Evolutionary conservation across 2,888 invertebrate genomes (phyloP).

Genomic region (Ormyrus pomaceus): DNA sequence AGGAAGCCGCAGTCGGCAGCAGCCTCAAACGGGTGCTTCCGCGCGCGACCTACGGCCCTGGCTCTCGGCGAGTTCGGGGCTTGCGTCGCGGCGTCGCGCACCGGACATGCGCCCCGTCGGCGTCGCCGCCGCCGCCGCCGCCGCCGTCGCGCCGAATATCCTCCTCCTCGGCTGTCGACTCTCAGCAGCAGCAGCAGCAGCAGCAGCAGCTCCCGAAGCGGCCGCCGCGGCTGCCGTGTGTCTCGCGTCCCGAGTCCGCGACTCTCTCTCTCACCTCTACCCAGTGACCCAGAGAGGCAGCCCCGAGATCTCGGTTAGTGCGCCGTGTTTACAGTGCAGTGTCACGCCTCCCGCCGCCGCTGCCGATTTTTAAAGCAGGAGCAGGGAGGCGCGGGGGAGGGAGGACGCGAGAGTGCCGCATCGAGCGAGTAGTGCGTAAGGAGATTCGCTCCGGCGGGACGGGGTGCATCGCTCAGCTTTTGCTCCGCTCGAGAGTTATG

Average conservation of each 20-base stretch:
- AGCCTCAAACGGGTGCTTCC: not conserved
- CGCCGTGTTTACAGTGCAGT: not conserved
- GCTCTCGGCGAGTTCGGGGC: constrained; percentile 68
- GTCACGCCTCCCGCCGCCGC: not conserved
- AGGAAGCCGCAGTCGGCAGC: not conserved
- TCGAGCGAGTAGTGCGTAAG: constrained; percentile 62
- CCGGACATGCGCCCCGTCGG: too few species aligned
- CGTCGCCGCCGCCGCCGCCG: too few species aligned
- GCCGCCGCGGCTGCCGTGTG: not conserved
- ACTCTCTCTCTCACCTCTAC: not conserved
- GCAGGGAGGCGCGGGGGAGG: too few species aligned
- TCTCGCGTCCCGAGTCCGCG: not conserved
- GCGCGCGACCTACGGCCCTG: constrained; percentile 33
- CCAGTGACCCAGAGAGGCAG: not conserved
- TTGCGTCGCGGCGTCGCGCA: too few species aligned
- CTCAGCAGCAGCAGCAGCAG: too few species aligned
- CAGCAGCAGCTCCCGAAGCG: too few species aligned
- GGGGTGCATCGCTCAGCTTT: too few species aligned
- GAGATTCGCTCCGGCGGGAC: constrained; percentile 58
- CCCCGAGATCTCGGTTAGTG: not conserved
- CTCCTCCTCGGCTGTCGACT: not conserved
- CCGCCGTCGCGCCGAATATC: not conserved
- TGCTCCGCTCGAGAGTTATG: too few species aligned
- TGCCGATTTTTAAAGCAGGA: too few species aligned
- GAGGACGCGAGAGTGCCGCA: constrained; percentile 64